A percentile compares a stretch with the other conserved stretches of the same genome.
These are phyloP conservation scores for Psittacula cyanocephala DNA, from an alignment of 2,113 vertebrate genomes.

Conservation along the genomic window DNA sequence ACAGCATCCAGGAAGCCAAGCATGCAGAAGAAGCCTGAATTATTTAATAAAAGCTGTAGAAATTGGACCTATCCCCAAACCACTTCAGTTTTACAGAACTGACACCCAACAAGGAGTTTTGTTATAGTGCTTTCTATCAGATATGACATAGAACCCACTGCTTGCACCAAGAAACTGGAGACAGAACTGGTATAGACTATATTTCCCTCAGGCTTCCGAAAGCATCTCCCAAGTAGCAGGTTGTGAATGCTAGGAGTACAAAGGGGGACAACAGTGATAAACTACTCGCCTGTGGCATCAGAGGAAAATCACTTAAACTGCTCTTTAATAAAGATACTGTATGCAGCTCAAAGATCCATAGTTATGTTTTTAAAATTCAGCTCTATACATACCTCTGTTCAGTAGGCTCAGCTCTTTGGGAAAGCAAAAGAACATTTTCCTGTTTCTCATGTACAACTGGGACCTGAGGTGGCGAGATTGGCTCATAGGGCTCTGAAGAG, in stretches of 20 bases:
- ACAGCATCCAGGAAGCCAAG: not conserved
- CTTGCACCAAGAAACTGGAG: not conserved
- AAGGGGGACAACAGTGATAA: not conserved
- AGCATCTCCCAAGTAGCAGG: not conserved
- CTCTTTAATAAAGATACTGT: not conserved
- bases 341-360: not conserved
- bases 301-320: not conserved
- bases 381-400: conserved; percentile 86
- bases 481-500: conserved; percentile 90
- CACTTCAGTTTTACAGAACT: not conserved
- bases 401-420: conserved; percentile 85
- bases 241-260: not conserved
- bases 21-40: not conserved
- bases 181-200: not conserved
- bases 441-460: conserved; percentile 88
- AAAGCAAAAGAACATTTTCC: conserved; percentile 79
- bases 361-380: not conserved
- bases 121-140: not conserved
- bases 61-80: not conserved
- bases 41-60: not conserved
- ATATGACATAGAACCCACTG: not conserved
- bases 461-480: conserved; percentile 93
- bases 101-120: not conserved
- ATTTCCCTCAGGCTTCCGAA: not conserved
- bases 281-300: not conserved